These are phyloP conservation scores for Holothuria leucospilota DNA, from an alignment of 53 echinoderm and acorn worm species.

Conservation along the genomic window DNA sequence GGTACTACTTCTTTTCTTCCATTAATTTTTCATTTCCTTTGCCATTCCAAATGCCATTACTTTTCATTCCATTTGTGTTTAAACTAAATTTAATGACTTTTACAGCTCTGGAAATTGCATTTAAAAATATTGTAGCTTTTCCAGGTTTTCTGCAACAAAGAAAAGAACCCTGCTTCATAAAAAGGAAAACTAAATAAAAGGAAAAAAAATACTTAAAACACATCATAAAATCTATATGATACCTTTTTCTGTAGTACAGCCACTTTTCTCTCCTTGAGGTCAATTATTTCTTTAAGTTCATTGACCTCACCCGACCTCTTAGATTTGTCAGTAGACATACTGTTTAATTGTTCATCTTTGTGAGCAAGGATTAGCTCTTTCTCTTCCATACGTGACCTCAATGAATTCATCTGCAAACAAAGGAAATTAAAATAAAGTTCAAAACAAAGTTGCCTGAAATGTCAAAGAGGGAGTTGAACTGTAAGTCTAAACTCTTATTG, in stretches of 20 bases:
- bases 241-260: conserved; percentile 76
- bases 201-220: background rate
- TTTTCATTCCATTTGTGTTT: too few relatives aligned
- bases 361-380: conserved; percentile 78
- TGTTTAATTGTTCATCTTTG: conserved; percentile 79
- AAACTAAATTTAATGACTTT: too few relatives aligned
- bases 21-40: too few relatives aligned
- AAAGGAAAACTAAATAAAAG: background rate
- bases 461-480: too few relatives aligned
- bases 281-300: conserved; percentile 90
- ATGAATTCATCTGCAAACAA: conserved; percentile 82
- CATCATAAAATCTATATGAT: background rate
- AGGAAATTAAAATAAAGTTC: background rate
- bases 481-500: too few relatives aligned
- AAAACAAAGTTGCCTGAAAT: too few relatives aligned
- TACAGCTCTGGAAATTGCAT: too few relatives aligned
- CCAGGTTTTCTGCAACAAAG: too few relatives aligned
- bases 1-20: too few relatives aligned
- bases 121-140: too few relatives aligned
- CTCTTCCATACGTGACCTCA: conserved; percentile 85
- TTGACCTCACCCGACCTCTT: conserved; percentile 80
- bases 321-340: conserved; percentile 78
- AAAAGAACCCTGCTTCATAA: background rate
- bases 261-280: conserved; percentile 83
- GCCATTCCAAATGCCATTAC: too few relatives aligned